Evolutionary conservation across 2,113 vertebrate species (phyloP).

Genomic region (Notothenia coriiceps): DNA sequence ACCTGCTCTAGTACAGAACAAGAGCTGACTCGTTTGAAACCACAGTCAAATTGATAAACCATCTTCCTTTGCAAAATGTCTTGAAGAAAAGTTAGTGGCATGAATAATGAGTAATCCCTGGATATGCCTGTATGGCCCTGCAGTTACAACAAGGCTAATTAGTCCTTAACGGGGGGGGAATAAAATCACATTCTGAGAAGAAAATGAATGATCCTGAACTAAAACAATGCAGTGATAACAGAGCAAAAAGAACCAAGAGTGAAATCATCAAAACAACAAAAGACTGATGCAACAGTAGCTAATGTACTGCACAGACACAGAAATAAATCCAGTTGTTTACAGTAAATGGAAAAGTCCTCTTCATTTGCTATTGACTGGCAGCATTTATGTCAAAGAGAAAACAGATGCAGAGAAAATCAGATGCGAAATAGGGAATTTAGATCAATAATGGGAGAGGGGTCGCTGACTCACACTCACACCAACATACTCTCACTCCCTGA

Average conservation of each 20-base stretch:
- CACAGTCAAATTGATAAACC: slow-evolving; percentile 46
- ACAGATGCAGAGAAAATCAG: slow-evolving; percentile 35
- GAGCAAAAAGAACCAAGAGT: slow-evolving; percentile 3
- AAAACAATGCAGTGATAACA: slow-evolving; percentile 61
- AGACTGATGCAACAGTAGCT: slow-evolving; percentile 50
- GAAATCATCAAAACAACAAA: slow-evolving; percentile 57
- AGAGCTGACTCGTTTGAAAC: slow-evolving; percentile 35
- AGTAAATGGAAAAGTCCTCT: slow-evolving; percentile 35
- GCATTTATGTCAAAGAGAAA: slow-evolving; percentile 36
- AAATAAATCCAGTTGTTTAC: slow-evolving; percentile 37
- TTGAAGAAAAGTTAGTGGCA: slow-evolving; percentile 58
- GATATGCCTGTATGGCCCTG: slow-evolving; percentile 61
- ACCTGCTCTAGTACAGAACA: slow-evolving; percentile 31
- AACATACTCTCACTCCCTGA: too few species aligned
- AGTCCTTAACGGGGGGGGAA: slow-evolving; percentile 73
- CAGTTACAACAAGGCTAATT: slow-evolving; percentile 72
- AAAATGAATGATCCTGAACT: slow-evolving; percentile 61
- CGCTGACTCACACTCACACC: slow-evolving; percentile 3
- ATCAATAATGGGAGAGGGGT: slow-evolving; percentile 57
- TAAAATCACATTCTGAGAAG: slow-evolving; percentile 66
- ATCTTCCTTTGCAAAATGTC: slow-evolving; percentile 42
- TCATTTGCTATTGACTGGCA: slow-evolving; percentile 41
- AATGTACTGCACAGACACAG: slow-evolving; percentile 29
- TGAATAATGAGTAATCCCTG: slow-evolving; percentile 68
- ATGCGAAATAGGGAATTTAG: slow-evolving; percentile 44